Conservation (phyloP, 2,888 invertebrate species). For the Acronicta alni region DNA sequence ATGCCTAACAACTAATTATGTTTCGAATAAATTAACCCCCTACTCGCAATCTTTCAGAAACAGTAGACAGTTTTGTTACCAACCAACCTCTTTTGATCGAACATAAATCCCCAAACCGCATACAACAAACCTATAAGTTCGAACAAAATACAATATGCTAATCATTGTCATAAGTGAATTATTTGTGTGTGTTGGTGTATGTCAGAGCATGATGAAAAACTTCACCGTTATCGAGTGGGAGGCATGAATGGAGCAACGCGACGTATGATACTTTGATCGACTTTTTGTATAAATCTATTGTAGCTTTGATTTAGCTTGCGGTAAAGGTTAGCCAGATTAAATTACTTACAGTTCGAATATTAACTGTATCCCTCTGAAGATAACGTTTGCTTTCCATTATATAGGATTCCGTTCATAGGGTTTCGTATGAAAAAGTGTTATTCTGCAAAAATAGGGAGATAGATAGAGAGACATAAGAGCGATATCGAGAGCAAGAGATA, state of each 20-base stretch:
- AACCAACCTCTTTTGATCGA: slow-evolving; percentile 19
- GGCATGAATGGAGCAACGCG: slow-evolving; percentile 39
- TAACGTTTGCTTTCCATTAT: too few relatives aligned
- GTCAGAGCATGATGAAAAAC: slow-evolving; percentile 53
- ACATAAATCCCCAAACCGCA: slow-evolving; percentile 9
- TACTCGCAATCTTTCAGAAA: not conserved
- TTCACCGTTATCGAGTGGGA: slow-evolving; percentile 55
- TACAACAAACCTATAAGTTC: slow-evolving; percentile 36
- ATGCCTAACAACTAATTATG: too few relatives aligned
- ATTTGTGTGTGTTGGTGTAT: slow-evolving; percentile 60
- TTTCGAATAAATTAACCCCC: too few relatives aligned
- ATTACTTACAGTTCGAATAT: too few relatives aligned
- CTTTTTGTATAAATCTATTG: slow-evolving; percentile 55
- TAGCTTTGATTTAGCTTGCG: slow-evolving; percentile 34
- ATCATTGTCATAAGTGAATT: slow-evolving; percentile 61
- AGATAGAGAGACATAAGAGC: too few relatives aligned
- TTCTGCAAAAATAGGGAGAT: too few relatives aligned
- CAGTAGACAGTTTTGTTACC: not conserved
- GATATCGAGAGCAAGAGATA: too few relatives aligned
- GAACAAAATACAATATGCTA: slow-evolving; percentile 64
- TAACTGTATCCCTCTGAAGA: too few relatives aligned
- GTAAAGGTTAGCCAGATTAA: slow-evolving; percentile 23
- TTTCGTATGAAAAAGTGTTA: too few relatives aligned
- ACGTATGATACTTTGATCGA: slow-evolving; percentile 43
- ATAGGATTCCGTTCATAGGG: too few relatives aligned